These are phyloP conservation scores for Tineola bisselliella DNA, from an alignment of 2,888 invertebrate genomes.

Conservation along the genomic window DNA sequence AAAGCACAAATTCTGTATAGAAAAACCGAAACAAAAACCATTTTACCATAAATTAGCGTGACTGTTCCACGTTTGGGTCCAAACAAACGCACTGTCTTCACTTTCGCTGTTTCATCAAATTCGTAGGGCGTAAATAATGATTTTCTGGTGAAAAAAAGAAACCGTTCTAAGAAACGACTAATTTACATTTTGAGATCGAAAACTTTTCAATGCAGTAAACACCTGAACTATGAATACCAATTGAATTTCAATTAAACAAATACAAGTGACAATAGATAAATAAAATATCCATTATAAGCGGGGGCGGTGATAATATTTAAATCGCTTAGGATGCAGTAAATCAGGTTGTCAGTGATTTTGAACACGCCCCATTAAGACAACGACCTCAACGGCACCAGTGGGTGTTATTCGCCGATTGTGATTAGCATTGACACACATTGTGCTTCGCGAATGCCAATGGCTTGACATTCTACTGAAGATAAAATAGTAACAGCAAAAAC, in stretches of 20 bases:
- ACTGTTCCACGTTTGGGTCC: slow-evolving; percentile 11
- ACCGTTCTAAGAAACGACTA: too few species aligned
- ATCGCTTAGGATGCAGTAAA: slow-evolving; percentile 26
- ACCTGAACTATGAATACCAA: too few species aligned
- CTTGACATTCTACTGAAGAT: slow-evolving; percentile 32
- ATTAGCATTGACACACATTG: slow-evolving; percentile 60
- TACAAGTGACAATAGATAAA: background rate
- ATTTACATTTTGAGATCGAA: too few species aligned
- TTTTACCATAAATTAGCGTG: slow-evolving; percentile 3
- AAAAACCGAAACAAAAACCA: background rate
- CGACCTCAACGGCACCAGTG: slow-evolving; percentile 43
- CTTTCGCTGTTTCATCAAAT: slow-evolving; percentile 65
- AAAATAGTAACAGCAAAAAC: slow-evolving; percentile 27
- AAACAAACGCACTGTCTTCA: slow-evolving; percentile 19
- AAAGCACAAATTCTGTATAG: too few species aligned
- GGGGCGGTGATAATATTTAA: slow-evolving; percentile 16
- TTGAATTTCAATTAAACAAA: background rate
- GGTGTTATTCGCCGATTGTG: slow-evolving; percentile 26
- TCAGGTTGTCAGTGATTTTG: slow-evolving; percentile 35
- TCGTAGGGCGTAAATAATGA: slow-evolving; percentile 38
- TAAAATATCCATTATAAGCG: background rate
- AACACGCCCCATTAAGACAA: slow-evolving; percentile 27
- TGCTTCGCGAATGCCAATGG: slow-evolving; percentile 36
- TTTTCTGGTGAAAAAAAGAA: background rate
- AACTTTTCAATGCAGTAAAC: too few species aligned